Evolutionary conservation across 2,888 invertebrate genomes (phyloP), one percentile per base, ranked within the genome.

Genomic region (Yponomeuta plumbellus): DNA sequence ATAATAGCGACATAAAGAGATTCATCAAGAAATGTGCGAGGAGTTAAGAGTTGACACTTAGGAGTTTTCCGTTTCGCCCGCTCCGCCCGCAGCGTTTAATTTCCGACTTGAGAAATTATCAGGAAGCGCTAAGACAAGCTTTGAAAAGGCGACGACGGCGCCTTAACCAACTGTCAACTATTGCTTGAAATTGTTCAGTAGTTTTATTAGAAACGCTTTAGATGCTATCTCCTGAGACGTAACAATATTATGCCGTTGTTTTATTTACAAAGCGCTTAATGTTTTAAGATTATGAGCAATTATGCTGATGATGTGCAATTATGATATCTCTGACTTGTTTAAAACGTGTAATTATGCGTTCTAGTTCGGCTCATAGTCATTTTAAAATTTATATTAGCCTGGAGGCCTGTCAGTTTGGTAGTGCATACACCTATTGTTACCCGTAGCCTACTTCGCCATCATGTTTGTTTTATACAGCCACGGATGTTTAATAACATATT

Each of bases 71-170:
- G 80, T 78, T 82, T 79, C 75, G 71, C 78, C 72, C 76, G 73
- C 74, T 81, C 77, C 77, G 59, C 58, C 34, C 78, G 81, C 83
- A 82, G 79, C 81, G 85, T 87, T 87, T 87, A 88, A 88, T 86
- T 87, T 88, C 87, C 86, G 86, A 76, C 69, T 44, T 71, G 73
- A 76, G 80, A 80, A 84, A 85, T 85, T 83, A 86, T 85, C 81
- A 81, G 80, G 79, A 77, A 78, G 79, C 79, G 82, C 81, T 85
- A 79, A 82, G 77, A 76, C 76, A 73, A 74, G 75, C 74, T 81
- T 85, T 80, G 76, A 82, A 80, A 77, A 74, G 70, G 74, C 73
- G 71, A 68, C 72, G 68, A 73, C 73, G 73, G 71, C n/a, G 44
- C 68, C 70, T 73, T 71, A 74, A 74, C 73, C 73, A 72, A 73